Evolutionary conservation across 1,140 invertebrate species (phyloP).

Genomic region (Tetramorium alpestre): DNA sequence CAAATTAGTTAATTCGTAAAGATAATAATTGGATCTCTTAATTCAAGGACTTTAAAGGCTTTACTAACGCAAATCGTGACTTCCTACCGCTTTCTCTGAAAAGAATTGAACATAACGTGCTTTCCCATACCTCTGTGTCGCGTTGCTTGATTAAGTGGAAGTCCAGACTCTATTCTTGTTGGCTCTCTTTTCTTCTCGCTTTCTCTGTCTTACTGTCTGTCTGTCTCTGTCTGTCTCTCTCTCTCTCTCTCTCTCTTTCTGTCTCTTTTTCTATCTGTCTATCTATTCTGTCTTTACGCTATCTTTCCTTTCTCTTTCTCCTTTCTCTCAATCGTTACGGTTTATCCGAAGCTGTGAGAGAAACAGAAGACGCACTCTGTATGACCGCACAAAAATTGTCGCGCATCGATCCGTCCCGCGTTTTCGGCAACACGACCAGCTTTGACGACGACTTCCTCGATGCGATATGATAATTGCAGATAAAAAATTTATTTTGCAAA

Average conservation of each 20-base stretch:
- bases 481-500: background rate
- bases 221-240: background rate
- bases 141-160: slow-evolving; percentile 36
- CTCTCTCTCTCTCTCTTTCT: background rate
- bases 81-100: background rate
- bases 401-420: slow-evolving; percentile 24
- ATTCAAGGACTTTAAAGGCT: slow-evolving; percentile 3
- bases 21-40: background rate
- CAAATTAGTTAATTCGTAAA: background rate
- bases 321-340: slow-evolving; percentile 9
- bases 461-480: background rate
- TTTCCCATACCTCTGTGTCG: background rate
- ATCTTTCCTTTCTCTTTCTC: slow-evolving; percentile 6
- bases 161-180: slow-evolving; percentile 23
- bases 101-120: background rate
- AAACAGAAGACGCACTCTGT: slow-evolving; percentile 68
- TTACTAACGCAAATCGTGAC: background rate
- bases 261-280: background rate
- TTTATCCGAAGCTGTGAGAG: slow-evolving; percentile 54
- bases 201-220: slow-evolving; percentile 2
- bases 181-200: slow-evolving; percentile 22
- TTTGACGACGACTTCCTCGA: background rate
- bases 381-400: slow-evolving; percentile 35
- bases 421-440: background rate
- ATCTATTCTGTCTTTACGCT: slow-evolving; percentile 18